phyloP scores from a whole-genome alignment of 2,888 invertebrate genomes.

The Norana najaformis region DNA sequence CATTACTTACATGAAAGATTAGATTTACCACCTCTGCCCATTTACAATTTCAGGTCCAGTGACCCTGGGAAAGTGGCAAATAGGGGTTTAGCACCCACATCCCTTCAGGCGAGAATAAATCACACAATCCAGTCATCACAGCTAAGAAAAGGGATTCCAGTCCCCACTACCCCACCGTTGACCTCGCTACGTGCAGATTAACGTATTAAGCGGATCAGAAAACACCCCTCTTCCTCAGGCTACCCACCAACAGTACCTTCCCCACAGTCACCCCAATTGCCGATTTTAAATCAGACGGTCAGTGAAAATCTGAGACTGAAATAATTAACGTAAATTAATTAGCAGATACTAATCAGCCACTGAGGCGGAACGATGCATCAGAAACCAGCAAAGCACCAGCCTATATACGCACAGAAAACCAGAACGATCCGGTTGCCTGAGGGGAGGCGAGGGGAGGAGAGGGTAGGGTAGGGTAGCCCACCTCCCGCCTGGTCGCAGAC shows the following conservation, averaged over 20 bases:
- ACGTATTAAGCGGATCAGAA: not conserved
- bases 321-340: constrained; percentile 13
- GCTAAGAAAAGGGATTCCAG: too few species aligned
- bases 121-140: too few species aligned
- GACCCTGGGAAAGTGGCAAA: not conserved
- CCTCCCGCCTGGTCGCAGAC: not conserved
- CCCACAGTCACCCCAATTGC: not conserved
- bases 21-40: not conserved
- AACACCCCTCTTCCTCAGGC: not conserved
- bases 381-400: not conserved
- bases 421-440: not conserved
- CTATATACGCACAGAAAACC: not conserved
- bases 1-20: not conserved
- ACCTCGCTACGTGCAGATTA: not conserved
- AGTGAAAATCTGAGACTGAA: too few species aligned
- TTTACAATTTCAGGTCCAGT: not conserved
- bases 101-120: not conserved
- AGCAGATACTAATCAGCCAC: not conserved
- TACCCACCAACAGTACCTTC: not conserved
- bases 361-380: not conserved
- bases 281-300: not conserved
- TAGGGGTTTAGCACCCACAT: not conserved
- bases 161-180: too few species aligned
- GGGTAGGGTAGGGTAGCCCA: too few species aligned
- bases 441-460: too few species aligned